phyloP scores from a whole-genome alignment of 2,888 invertebrate genomes.

The Stenoptilia bipunctidactyla region DNA sequence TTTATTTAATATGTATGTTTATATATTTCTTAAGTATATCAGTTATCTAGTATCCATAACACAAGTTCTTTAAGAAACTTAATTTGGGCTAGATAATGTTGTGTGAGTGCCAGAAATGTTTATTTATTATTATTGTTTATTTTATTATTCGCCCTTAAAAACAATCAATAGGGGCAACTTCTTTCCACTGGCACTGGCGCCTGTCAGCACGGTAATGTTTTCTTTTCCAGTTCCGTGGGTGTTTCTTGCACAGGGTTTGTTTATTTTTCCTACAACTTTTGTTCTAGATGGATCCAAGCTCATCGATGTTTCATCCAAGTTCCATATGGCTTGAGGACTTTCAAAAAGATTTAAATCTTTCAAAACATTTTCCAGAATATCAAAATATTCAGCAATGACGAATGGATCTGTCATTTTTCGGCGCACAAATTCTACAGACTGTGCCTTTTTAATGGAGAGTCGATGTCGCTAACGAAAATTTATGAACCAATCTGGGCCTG shows the following conservation, averaged over 20 bases:
- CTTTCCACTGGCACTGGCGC: conserved; percentile 13
- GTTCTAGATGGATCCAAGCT: conserved; percentile 10
- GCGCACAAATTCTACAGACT: conserved; percentile 17
- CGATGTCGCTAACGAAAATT: conserved; percentile 12
- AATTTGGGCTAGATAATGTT: too few relatives aligned
- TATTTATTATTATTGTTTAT: too few relatives aligned
- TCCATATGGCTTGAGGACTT: conserved; percentile 8
- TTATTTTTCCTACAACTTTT: conserved; percentile 10
- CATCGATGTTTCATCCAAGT: conserved; percentile 11
- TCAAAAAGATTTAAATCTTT: conserved; percentile 6
- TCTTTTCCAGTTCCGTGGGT: conserved; percentile 14
- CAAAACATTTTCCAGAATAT: conserved; percentile 7
- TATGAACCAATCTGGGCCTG: conserved; percentile 3
- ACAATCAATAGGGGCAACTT: conserved; percentile 16
- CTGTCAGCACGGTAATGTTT: conserved; percentile 15
- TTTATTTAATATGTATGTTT: too few relatives aligned
- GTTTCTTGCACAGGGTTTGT: conserved; percentile 10
- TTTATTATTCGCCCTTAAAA: conserved; percentile 18
- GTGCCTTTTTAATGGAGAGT: conserved; percentile 18
- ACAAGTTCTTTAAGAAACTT: too few relatives aligned
- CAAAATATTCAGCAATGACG: conserved; percentile 8
- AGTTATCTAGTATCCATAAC: too few relatives aligned
- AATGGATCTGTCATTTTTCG: conserved; percentile 16
- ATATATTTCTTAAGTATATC: too few relatives aligned
- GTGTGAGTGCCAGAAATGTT: too few relatives aligned